phyloP scores from a whole-genome alignment of 1,140 invertebrate genomes.

The Drosophila serrata region DNA sequence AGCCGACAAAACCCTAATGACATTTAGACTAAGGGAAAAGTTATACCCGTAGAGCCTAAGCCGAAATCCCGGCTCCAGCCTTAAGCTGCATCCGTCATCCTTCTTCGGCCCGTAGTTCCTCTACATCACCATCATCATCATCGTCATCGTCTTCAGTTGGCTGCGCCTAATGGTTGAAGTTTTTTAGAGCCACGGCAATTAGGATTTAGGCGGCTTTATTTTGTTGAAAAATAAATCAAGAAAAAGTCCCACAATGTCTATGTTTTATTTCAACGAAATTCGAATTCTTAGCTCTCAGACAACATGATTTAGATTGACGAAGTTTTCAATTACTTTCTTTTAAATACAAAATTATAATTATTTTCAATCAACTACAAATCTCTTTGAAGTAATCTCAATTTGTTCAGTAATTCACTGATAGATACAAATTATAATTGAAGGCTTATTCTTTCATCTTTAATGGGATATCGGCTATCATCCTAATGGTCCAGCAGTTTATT shows the following conservation, averaged over 20 bases:
- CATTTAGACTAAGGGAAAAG: constrained; percentile 50
- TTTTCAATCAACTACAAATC: background rate
- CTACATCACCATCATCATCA: no score
- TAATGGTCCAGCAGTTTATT: constrained; percentile 16
- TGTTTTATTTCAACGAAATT: background rate
- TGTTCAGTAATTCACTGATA: background rate
- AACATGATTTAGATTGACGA: background rate
- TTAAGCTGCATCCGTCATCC: constrained; percentile 10
- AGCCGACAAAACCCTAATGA: constrained; percentile 59
- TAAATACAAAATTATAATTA: background rate
- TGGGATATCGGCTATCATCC: constrained; percentile 7
- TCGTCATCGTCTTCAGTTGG: background rate
- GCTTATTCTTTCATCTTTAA: constrained; percentile 15
- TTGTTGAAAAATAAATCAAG: background rate
- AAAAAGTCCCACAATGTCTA: background rate
- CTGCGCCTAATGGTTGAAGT: constrained; percentile 12
- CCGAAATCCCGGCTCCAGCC: constrained; percentile 19
- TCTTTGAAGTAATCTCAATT: background rate
- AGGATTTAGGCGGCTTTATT: constrained; percentile 1
- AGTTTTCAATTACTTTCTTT: background rate
- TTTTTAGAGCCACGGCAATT: constrained; percentile 4
- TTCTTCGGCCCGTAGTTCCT: background rate
- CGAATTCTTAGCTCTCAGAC: background rate
- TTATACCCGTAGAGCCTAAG: constrained; percentile 34
- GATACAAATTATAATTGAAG: background rate